phyloP scores from a whole-genome alignment of 2,888 invertebrate species.

The Ectemnius cavifrons region DNA sequence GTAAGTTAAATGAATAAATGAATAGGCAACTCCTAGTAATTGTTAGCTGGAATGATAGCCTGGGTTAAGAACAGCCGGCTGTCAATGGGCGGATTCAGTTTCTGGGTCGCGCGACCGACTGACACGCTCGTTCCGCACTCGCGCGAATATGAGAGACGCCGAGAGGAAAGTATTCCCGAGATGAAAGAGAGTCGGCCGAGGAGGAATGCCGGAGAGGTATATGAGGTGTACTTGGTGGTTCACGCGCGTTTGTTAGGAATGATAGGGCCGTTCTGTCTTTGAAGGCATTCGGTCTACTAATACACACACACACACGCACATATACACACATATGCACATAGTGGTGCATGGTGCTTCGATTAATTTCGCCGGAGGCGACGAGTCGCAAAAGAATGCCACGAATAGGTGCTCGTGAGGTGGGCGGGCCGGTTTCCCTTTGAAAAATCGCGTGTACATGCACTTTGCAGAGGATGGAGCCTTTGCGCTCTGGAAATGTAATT shows the following conservation, averaged over 20 bases:
- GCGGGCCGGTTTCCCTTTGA: no score
- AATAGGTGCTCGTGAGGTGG: background rate
- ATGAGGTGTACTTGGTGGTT: background rate
- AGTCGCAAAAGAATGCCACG: conserved; percentile 33
- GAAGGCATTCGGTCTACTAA: background rate
- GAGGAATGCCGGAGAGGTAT: background rate
- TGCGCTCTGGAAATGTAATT: no score
- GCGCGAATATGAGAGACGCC: conserved; percentile 8
- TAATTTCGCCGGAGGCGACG: conserved; percentile 51
- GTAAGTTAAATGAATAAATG: no score
- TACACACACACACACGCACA: no score
- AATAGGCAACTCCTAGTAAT: no score
- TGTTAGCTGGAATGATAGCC: no score
- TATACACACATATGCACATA: background rate
- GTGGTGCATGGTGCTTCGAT: conserved; percentile 36
- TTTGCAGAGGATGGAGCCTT: background rate
- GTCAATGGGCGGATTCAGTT: no score
- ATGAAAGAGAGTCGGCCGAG: background rate
- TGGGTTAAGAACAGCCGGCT: no score
- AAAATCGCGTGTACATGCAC: no score
- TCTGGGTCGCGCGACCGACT: no score
- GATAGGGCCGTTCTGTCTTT: conserved; percentile 42
- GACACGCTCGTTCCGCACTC: background rate
- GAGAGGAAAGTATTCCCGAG: conserved; percentile 18
- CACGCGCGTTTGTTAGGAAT: conserved; percentile 35